phyloP scores from a whole-genome alignment of 2,888 invertebrate species.

The Dolichomitus sp. region DNA sequence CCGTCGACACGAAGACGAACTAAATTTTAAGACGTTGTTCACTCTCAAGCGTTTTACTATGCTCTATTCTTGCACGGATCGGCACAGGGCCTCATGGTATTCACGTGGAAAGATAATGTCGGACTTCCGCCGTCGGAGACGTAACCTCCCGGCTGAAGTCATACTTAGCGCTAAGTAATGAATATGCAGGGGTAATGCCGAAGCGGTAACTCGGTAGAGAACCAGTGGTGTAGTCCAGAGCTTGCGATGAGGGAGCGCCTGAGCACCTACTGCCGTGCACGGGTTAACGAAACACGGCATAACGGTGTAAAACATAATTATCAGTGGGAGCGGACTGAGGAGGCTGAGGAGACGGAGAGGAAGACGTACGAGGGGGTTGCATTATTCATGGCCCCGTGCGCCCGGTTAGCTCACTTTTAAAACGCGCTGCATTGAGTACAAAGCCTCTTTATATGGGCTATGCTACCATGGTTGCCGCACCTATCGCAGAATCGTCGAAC shows the following conservation, averaged over 20 bases:
- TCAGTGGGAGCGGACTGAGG: conserved; percentile 78
- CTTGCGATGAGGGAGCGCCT: conserved; percentile 59
- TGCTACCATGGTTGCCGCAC: conserved; percentile 13
- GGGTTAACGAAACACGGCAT: conserved; percentile 83
- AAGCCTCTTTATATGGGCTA: conserved; percentile 42
- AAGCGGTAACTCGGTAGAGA: conserved; percentile 73
- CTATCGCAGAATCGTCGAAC: conserved; percentile 75
- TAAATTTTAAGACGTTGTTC: conserved; percentile 58
- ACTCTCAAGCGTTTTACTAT: conserved; percentile 6
- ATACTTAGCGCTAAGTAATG: conserved; percentile 81
- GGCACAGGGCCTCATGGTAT: conserved; percentile 42
- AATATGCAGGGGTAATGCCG: conserved; percentile 81
- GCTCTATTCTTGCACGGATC: conserved; percentile 49
- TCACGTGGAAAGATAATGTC: conserved; percentile 69
- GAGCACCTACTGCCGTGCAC: conserved; percentile 70
- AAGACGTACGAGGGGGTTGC: conserved; percentile 79
- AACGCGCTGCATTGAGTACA: conserved; percentile 67
- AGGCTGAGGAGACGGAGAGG: conserved; percentile 69
- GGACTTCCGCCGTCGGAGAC: conserved; percentile 66
- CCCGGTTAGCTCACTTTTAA: conserved; percentile 79
- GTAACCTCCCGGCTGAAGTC: conserved; percentile 73
- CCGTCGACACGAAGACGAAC: conserved; percentile 47
- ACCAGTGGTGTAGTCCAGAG: conserved; percentile 39
- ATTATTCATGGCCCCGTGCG: conserved; percentile 82
- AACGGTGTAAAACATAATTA: conserved; percentile 84